Base-by-base conservation (phyloP, 2,888 invertebrate species). In the Nyleta sp. region DNA sequence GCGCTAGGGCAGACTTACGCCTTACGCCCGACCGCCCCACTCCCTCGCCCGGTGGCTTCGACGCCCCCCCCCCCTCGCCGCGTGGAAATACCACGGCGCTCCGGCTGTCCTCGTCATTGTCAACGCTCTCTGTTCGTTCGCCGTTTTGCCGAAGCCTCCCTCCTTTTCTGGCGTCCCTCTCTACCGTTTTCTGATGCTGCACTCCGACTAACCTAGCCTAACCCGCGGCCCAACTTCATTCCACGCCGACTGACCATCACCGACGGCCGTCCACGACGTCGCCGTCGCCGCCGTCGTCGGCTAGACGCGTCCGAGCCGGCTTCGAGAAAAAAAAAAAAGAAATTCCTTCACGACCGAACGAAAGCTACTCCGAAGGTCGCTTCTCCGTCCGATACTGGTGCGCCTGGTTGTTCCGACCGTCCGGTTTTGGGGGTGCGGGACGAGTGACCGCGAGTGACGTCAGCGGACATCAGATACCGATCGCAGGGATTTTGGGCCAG, bases 41-140 rank as follows among this genome's bases (percentile, higher is more conserved):
- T 91, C 92, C 92, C 92, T 91, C 91, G 91, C 92, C 91, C 91
- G 91, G 91, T 91, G 91, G 91, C 91, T 91, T 91, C 91, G 91
- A 87, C 91, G 91, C 91, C 92, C 90, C 91, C 91, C 91, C 91
- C 89, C 89, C 91, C 90, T 91, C 87, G 91, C 91, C 91, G 24
- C 80, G 75, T 59, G 67, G 38, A 65, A 70, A 60, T 65, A 70
- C 78, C 59, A 52, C 71, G 55, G 53, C 65, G 46, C 65, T 33
- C 59, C 52, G 38, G 62, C 68, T 50, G 57, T 68, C 76, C 83
- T 67, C 80, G 73, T 68, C 78, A 52, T 59, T 68, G 70, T 70
- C 74, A 70, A 33, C 60, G 68, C 31, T 70, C 78, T 74, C 73
- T 64, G 38, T 74, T 44, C 57, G 65, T 52, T 48, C 35, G 33